A percentile compares a stretch with the other conserved stretches of the same genome.
Conservation (phyloP, 2,797 vertebrate genomes). For the Tamandua tetradactyla region DNA sequence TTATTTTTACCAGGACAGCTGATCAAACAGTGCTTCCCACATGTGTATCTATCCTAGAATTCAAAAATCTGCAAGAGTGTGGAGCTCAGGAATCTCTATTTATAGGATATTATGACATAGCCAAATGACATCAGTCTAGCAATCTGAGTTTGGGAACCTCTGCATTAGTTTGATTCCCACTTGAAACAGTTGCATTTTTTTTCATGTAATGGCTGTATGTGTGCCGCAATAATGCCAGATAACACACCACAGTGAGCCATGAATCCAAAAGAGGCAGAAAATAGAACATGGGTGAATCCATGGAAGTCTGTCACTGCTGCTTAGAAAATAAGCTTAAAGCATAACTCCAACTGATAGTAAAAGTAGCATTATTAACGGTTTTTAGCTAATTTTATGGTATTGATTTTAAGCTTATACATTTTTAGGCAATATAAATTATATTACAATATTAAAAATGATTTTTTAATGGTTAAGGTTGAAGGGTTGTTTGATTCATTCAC, state of each 20-base stretch:
- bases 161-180: not conserved
- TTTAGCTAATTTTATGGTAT: not conserved
- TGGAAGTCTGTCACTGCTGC: not conserved
- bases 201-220: not conserved
- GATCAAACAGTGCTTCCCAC: not conserved
- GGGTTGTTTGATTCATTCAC: not conserved
- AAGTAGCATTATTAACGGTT: not conserved
- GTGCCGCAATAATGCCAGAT: not conserved
- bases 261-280: not conserved
- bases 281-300: not conserved
- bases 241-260: not conserved
- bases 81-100: not conserved
- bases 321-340: slow-evolving; percentile 7
- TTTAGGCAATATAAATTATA: slow-evolving; percentile 5
- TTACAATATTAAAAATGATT: slow-evolving; percentile 3
- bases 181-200: not conserved
- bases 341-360: not conserved
- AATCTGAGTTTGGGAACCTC: not conserved
- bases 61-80: not conserved
- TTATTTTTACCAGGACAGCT: not conserved
- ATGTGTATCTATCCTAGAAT: not conserved
- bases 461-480: not conserved
- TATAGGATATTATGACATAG: not conserved
- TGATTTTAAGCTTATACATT: not conserved
- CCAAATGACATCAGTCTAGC: not conserved